These are phyloP conservation scores for Stichopus horrens DNA, from an alignment of 53 echinoderm and acorn worm genomes.

Conservation along the genomic window DNA sequence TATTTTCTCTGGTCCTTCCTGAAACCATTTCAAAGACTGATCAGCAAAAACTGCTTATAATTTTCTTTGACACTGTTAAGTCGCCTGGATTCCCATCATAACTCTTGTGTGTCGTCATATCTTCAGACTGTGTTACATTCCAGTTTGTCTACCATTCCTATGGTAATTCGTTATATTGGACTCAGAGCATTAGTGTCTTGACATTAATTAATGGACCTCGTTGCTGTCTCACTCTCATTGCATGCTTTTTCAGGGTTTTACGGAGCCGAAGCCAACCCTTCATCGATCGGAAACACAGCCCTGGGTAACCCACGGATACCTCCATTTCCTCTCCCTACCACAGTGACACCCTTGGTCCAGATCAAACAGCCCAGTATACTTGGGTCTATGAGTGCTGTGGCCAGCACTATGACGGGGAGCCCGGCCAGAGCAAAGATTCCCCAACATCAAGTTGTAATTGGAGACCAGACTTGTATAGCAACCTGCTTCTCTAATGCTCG, in stretches of 20 bases:
- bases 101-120: no score
- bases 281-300: constrained; percentile 59
- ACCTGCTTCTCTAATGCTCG: constrained; percentile 72
- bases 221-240: no score
- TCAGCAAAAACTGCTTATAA: no score
- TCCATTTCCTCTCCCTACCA: constrained; percentile 85
- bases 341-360: constrained; percentile 73
- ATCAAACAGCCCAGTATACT: constrained; percentile 86
- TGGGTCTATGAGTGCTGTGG: constrained; percentile 73
- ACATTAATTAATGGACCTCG: no score
- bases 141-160: no score
- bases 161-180: no score
- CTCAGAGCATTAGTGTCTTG: no score
- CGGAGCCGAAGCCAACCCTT: constrained; percentile 73
- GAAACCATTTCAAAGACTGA: no score
- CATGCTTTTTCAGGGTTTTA: constrained; percentile 76
- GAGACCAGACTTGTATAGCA: constrained; percentile 77
- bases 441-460: constrained; percentile 60
- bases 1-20: no score
- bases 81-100: no score
- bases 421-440: constrained; percentile 57
- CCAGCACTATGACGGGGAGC: constrained; percentile 58
- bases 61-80: no score
- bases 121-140: no score
- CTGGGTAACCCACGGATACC: constrained; percentile 90